Conservation (phyloP, 1,140 invertebrate species). For the Saccostrea echinata region DNA sequence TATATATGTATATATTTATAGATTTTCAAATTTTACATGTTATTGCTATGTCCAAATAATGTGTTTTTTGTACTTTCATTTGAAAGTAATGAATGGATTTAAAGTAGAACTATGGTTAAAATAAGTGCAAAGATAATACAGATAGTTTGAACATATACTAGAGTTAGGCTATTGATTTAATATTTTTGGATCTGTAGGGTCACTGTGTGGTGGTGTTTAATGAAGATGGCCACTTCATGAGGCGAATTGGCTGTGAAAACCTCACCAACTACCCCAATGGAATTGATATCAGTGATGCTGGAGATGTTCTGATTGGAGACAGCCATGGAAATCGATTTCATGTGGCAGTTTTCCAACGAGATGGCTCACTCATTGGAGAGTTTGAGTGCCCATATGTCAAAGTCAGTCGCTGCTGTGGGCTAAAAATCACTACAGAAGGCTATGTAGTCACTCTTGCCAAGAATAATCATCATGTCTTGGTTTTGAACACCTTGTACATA, state of each 20-base stretch:
- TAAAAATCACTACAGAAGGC: slow-evolving; percentile 97
- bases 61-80: too few species aligned
- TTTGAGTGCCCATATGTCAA: slow-evolving; percentile 98
- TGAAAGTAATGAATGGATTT: too few species aligned
- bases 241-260: slow-evolving; percentile 96
- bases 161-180: too few species aligned
- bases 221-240: slow-evolving; percentile 93
- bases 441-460: slow-evolving; percentile 98
- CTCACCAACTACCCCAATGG: slow-evolving; percentile 98
- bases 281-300: slow-evolving; percentile 97
- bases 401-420: slow-evolving; percentile 97
- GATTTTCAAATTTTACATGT: too few species aligned
- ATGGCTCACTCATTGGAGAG: slow-evolving; percentile 92
- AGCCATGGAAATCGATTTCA: slow-evolving; percentile 98
- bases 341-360: slow-evolving; percentile 93
- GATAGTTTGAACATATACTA: too few species aligned
- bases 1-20: too few species aligned
- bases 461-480: slow-evolving; percentile 98
- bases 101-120: too few species aligned
- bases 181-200: slow-evolving; percentile 81
- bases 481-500: slow-evolving; percentile 96
- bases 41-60: too few species aligned
- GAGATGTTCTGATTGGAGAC: slow-evolving; percentile 97
- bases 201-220: slow-evolving; percentile 98
- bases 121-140: too few species aligned